These are phyloP conservation scores for Nebria brevicollis DNA, from an alignment of 2,888 invertebrate species.

Conservation along the genomic window DNA sequence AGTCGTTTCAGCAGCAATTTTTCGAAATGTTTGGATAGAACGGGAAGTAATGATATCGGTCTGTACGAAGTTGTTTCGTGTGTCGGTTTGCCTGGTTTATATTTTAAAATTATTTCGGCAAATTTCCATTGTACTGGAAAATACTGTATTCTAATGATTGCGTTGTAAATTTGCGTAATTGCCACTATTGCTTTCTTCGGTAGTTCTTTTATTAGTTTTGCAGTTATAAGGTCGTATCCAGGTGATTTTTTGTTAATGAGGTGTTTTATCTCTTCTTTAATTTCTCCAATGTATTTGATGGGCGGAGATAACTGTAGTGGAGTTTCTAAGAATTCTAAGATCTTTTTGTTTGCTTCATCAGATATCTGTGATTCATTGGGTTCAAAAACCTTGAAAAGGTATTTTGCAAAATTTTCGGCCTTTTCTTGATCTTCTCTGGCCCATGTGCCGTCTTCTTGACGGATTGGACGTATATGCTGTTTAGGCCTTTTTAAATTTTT, in stretches of 20 bases:
- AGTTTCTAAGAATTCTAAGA: neutral
- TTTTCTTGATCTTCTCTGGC: too few species aligned
- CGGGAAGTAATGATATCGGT: slow-evolving; percentile 49
- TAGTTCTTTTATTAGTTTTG: too few species aligned
- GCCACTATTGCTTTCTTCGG: too few species aligned
- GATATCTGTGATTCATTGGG: slow-evolving; percentile 23
- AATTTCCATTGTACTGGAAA: slow-evolving; percentile 50
- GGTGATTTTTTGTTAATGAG: slow-evolving; percentile 48
- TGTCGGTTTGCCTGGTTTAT: slow-evolving; percentile 48
- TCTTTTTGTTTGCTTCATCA: slow-evolving; percentile 18
- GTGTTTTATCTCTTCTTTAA: slow-evolving; percentile 33
- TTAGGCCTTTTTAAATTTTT: slow-evolving; percentile 48
- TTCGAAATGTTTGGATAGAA: slow-evolving; percentile 49
- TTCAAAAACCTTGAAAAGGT: too few species aligned
- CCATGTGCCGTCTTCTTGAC: slow-evolving; percentile 48
- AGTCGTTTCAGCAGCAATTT: slow-evolving; percentile 45
- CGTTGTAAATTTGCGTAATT: too few species aligned
- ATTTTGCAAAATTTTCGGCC: too few species aligned
- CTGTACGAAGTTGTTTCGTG: slow-evolving; percentile 44
- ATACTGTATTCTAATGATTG: too few species aligned
- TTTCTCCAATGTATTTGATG: slow-evolving; percentile 32
- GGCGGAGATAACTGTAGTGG: slow-evolving; percentile 9
- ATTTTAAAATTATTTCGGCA: slow-evolving; percentile 34
- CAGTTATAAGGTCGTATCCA: slow-evolving; percentile 33
- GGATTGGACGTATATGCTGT: slow-evolving; percentile 47